Conservation (phyloP, 53 echinoderm and acorn worm genomes). For the Luidia sarsii region DNA sequence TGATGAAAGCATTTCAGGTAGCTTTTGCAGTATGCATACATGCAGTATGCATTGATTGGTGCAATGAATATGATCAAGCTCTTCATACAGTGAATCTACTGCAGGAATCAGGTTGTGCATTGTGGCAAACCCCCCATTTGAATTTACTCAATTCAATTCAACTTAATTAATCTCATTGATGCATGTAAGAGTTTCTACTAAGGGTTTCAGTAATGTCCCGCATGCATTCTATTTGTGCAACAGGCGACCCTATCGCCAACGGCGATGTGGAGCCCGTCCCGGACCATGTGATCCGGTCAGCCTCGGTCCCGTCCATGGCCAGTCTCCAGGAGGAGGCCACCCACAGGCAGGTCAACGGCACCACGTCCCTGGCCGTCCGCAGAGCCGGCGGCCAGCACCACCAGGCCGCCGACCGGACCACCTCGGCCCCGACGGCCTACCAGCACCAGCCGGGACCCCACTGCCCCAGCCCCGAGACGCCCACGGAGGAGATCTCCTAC, state of each 20-base stretch:
- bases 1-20: too few relatives aligned
- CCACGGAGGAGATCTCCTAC: constrained; percentile 63
- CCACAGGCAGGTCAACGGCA: background rate
- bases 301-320: constrained; percentile 57
- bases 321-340: constrained; percentile 2
- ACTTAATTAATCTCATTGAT: too few relatives aligned
- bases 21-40: too few relatives aligned
- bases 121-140: too few relatives aligned
- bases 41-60: too few relatives aligned
- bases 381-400: constrained; percentile 43
- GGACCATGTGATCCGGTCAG: constrained; percentile 66
- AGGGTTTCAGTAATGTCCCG: too few relatives aligned
- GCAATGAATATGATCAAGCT: too few relatives aligned
- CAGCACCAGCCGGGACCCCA: background rate
- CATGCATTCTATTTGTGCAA: too few relatives aligned
- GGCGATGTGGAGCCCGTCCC: constrained; percentile 47
- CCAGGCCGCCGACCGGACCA: constrained; percentile 53
- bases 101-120: too few relatives aligned
- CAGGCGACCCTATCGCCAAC: constrained; percentile 72
- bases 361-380: constrained; percentile 2
- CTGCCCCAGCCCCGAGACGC: constrained; percentile 53
- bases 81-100: too few relatives aligned
- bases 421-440: constrained; percentile 54
- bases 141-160: too few relatives aligned
- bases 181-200: too few relatives aligned